A percentile compares a stretch with the other conserved stretches of the same genome.
Evolutionary conservation across 2,888 invertebrate species (phyloP).

Genomic region (Amiota minor): DNA sequence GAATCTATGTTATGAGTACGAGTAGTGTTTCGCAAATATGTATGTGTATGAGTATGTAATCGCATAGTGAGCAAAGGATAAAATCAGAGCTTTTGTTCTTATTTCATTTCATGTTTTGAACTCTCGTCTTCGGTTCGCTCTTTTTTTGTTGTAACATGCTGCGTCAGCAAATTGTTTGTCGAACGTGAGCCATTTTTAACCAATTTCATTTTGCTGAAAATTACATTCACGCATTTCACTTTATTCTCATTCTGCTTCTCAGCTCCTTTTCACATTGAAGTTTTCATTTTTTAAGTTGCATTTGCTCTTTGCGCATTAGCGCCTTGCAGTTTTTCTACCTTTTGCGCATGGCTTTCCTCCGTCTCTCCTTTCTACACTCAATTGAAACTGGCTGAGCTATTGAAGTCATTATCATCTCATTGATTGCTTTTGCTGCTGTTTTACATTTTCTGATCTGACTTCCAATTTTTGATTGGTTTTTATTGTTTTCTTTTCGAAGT

Average conservation of each 20-base stretch:
- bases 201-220: constrained; percentile 34
- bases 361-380: too few species aligned
- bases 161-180: constrained; percentile 55
- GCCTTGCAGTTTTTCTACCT: background rate
- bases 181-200: constrained; percentile 47
- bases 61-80: too few species aligned
- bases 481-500: too few species aligned
- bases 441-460: background rate
- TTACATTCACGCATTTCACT: constrained; percentile 26
- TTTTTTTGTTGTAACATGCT: constrained; percentile 29
- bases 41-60: too few species aligned
- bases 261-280: background rate
- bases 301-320: background rate
- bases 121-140: background rate
- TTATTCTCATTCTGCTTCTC: background rate
- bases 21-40: too few species aligned
- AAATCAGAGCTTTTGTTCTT: background rate
- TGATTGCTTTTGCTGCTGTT: background rate
- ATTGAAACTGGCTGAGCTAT: too few species aligned
- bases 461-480: too few species aligned
- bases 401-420: too few species aligned
- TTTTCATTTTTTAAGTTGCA: background rate
- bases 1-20: too few species aligned
- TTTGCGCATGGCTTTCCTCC: too few species aligned
- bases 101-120: constrained; percentile 3